Base-by-base conservation (phyloP, 2,888 invertebrate species). In the Lutraria lutraria region DNA sequence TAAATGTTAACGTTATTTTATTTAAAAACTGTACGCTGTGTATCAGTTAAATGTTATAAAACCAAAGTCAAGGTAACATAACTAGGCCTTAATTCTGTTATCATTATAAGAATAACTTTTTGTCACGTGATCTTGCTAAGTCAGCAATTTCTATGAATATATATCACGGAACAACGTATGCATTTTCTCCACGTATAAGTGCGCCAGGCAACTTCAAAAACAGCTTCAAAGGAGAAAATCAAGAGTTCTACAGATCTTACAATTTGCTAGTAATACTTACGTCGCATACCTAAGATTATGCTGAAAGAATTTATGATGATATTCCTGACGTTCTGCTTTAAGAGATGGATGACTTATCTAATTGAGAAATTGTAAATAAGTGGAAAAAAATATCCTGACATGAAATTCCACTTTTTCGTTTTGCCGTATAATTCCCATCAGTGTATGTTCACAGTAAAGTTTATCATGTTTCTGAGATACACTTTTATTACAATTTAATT, bases 231-330 rank as follows among this genome's bases (percentile, higher is more conserved):
- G 63, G 13, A n/a, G 12, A 6, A 25, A 6, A 12, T 68, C 63
- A 25, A 68, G 63, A 25, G 63, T 25, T n/a, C n/a, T 68, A 25
- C 63, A n/a, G 25, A 1, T n/a, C 25, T 12, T 68, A 68, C 25
- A 68, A 68, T 68, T 25, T 25, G 25, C 63, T n/a, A 68, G 25
- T 68, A 68, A 68, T 68, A 12, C 21, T 68, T 12, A 25, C 63
- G n/a, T 4, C 25, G 63, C 63, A 68, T 68, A 13, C 63, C 63
- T n/a, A 6, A 6, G n/a, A n/a, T n/a, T 25, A n/a, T 25, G 25
- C 25, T 68, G 63, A 68, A 68, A 68, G 63, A 25, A n/a, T 68
- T 68, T 68, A 68, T 68, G 63, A n/a, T 68, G 25, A 68, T 68
- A 12, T 25, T 68, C 25, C 25, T 68, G 63, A 25, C 63, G 25